A percentile compares a stretch with the other conserved stretches of the same genome.
These are phyloP conservation scores for Lytechinus pictus DNA, from an alignment of 35 echinoderm and acorn worm genomes.

Conservation along the genomic window DNA sequence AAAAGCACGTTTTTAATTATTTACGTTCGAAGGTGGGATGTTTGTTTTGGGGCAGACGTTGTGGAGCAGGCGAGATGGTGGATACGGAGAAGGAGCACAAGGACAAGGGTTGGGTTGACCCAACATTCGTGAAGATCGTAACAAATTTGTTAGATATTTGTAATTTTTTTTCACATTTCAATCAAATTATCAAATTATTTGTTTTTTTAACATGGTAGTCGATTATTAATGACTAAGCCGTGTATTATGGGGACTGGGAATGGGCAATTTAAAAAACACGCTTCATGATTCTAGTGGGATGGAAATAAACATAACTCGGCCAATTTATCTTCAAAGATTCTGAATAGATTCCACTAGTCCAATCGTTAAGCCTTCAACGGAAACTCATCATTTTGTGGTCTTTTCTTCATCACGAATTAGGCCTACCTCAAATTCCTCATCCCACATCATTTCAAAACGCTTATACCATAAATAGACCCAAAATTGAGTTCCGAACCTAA, in stretches of 20 bases:
- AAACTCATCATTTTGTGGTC: neutral
- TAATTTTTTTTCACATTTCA: no score
- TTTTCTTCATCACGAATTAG: neutral
- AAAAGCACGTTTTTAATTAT: conserved; percentile 44
- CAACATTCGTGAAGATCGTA: neutral
- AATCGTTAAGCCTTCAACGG: neutral
- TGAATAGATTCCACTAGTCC: neutral
- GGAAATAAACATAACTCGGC: neutral
- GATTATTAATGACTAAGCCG: neutral
- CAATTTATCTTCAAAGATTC: no score
- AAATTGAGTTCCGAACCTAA: neutral
- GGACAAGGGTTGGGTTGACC: neutral
- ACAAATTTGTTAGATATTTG: neutral
- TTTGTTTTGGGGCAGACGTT: neutral
- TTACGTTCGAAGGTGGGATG: neutral
- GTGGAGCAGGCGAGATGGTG: neutral
- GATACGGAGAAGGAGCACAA: neutral
- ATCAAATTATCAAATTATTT: no score
- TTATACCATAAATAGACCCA: neutral
- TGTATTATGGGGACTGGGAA: neutral
- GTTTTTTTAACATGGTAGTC: no score
- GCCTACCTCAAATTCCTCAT: neutral
- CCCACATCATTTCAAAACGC: neutral
- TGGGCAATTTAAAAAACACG: neutral
- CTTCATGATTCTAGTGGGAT: no score